phyloP scores from a whole-genome alignment of 2,888 invertebrate species.

The Lasioglossum vierecki region DNA sequence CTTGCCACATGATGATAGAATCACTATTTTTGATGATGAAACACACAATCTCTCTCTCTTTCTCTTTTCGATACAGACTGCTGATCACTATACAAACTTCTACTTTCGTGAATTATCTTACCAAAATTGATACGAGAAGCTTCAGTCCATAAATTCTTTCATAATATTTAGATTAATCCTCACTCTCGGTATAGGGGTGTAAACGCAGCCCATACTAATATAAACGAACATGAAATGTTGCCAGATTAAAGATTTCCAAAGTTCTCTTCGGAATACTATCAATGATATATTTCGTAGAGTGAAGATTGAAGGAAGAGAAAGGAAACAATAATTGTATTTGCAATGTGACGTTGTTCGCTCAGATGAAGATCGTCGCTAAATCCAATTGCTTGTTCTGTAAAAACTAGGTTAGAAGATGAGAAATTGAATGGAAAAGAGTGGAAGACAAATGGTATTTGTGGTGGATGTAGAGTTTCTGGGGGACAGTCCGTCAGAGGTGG shows the following conservation, averaged over 20 bases:
- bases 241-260: no score
- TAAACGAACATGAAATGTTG: no score
- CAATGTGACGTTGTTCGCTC: no score
- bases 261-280: no score
- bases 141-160: neutral
- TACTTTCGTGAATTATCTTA: neutral
- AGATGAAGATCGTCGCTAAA: neutral
- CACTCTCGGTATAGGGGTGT: no score
- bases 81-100: neutral
- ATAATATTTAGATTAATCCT: no score
- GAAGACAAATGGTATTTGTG: neutral
- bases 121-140: neutral
- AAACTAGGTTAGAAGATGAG: neutral
- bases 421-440: neutral
- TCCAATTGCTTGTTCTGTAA: neutral
- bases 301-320: no score
- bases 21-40: neutral
- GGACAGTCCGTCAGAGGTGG: slow-evolving; percentile 8
- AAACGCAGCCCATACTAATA: no score
- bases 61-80: neutral
- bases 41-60: neutral
- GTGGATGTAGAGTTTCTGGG: neutral
- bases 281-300: no score
- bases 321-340: no score
- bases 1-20: neutral